Evolutionary conservation across 2,113 vertebrate genomes (phyloP).

Genomic region (Entomyzon cyanotis): DNA sequence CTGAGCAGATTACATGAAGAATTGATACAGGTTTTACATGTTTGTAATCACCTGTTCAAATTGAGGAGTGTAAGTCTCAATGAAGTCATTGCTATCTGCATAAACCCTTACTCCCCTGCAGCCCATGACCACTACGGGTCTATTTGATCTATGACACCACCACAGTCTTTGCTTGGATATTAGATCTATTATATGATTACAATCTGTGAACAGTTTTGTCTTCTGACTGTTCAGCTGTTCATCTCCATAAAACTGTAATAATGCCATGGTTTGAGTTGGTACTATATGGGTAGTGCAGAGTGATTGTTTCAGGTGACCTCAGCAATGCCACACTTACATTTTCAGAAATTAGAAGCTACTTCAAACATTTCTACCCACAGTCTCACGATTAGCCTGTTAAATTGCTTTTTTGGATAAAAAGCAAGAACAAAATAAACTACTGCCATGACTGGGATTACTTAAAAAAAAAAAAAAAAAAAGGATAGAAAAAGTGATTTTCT

Average conservation of each 20-base stretch:
- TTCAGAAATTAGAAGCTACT: not conserved
- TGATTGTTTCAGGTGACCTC: not conserved
- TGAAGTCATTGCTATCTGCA: not conserved
- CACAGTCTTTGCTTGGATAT: not conserved
- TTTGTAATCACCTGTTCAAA: not conserved
- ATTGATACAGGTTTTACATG: not conserved
- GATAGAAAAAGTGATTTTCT: conserved; percentile 16
- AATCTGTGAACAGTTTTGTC: not conserved
- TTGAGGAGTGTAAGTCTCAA: not conserved
- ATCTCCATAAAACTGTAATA: not conserved
- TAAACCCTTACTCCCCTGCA: not conserved
- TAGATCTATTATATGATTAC: not conserved
- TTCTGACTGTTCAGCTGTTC: not conserved
- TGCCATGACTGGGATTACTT: not conserved
- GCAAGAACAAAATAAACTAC: not conserved
- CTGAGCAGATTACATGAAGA: not conserved
- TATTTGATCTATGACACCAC: not conserved
- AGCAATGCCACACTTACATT: not conserved
- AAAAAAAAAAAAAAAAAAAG: not conserved
- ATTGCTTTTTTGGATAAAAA: not conserved
- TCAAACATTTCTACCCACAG: not conserved
- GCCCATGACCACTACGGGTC: not conserved
- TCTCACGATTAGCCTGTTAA: not conserved
- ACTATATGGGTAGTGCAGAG: not conserved
- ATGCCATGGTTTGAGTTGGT: not conserved